Percentiles rank a stretch among this genome's conserved stretches.
Conservation (phyloP, 2,113 vertebrate species). For the Microcebus tavaratra region DNA sequence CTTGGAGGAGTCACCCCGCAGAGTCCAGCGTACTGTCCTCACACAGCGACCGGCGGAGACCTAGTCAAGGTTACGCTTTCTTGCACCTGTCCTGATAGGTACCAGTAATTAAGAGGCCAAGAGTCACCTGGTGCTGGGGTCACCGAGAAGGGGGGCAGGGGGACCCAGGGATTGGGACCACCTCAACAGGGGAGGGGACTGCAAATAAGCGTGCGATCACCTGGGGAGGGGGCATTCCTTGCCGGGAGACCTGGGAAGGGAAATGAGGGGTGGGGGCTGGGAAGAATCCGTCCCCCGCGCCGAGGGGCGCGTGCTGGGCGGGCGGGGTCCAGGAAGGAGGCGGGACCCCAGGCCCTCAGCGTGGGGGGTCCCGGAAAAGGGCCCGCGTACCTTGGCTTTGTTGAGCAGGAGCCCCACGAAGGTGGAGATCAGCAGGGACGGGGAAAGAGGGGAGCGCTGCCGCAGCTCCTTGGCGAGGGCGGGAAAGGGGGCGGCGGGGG, state of each 20-base stretch:
- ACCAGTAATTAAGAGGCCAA: slow-evolving; percentile 40
- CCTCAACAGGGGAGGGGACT: not conserved
- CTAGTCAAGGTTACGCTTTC: slow-evolving; percentile 72
- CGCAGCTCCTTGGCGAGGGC: slow-evolving; percentile 88
- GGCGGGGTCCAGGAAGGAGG: not conserved
- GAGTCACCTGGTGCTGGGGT: slow-evolving; percentile 41
- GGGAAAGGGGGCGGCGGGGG: slow-evolving; percentile 85
- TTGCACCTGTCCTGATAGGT: slow-evolving; percentile 78
- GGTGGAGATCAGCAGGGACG: slow-evolving; percentile 92
- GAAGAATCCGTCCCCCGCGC: slow-evolving; percentile 61
- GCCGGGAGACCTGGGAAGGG: slow-evolving; percentile 13
- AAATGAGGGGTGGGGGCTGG: slow-evolving; percentile 24
- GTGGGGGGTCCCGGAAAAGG: not conserved
- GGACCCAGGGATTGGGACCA: not conserved
- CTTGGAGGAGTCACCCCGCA: not conserved
- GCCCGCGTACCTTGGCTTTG: slow-evolving; percentile 93
- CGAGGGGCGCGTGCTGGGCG: not conserved
- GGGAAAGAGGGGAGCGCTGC: slow-evolving; percentile 84
- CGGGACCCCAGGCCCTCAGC: not conserved
- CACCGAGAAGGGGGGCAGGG: slow-evolving; percentile 8
- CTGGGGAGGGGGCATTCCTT: slow-evolving; percentile 49
- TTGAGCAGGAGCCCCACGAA: slow-evolving; percentile 96
- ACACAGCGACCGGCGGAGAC: not conserved
- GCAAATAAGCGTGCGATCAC: slow-evolving; percentile 25
- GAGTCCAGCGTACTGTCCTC: not conserved